Percentiles rank a stretch among this genome's conserved stretches.
phyloP scores from a whole-genome alignment of 1,140 invertebrate genomes.

The Ceratina australensis region DNA sequence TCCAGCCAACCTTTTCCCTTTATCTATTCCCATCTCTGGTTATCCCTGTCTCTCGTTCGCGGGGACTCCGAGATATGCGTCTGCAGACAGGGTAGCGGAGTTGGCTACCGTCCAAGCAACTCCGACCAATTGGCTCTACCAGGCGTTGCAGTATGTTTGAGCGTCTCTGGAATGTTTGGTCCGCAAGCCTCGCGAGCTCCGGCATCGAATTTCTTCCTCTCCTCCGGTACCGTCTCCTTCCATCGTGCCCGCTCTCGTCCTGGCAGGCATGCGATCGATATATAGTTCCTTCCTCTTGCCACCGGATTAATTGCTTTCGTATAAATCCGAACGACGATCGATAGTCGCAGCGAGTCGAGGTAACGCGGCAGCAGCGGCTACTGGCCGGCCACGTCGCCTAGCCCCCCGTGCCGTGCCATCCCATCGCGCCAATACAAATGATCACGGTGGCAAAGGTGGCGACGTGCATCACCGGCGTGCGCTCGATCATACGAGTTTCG shows the following conservation, averaged over 20 bases:
- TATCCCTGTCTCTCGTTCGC: constrained; percentile 42
- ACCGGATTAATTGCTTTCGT: constrained; percentile 67
- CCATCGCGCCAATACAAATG: constrained; percentile 46
- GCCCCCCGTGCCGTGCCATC: neutral
- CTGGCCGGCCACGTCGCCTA: neutral
- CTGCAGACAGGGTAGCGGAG: constrained; percentile 68
- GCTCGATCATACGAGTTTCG: neutral
- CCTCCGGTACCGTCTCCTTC: too few species aligned
- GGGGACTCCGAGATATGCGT: constrained; percentile 51
- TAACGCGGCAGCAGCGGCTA: neutral
- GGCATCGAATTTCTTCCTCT: constrained; percentile 40
- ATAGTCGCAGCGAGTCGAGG: neutral
- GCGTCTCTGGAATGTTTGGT: constrained; percentile 63
- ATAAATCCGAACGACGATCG: constrained; percentile 45
- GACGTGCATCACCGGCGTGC: neutral
- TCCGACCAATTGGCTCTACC: constrained; percentile 71
- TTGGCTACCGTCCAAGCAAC: constrained; percentile 74
- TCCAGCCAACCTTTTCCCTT: constrained; percentile 4
- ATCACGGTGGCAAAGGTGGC: constrained; percentile 55
- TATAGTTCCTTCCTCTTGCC: constrained; percentile 11
- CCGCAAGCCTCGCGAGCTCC: constrained; percentile 33
- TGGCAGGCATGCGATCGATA: neutral
- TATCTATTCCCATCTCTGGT: constrained; percentile 15
- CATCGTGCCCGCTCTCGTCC: neutral
- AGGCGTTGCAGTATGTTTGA: constrained; percentile 65